Percentiles rank a stretch among this genome's conserved stretches.
phyloP scores from a whole-genome alignment of 1,140 invertebrate species.

The Campoletis sonorensis region DNA sequence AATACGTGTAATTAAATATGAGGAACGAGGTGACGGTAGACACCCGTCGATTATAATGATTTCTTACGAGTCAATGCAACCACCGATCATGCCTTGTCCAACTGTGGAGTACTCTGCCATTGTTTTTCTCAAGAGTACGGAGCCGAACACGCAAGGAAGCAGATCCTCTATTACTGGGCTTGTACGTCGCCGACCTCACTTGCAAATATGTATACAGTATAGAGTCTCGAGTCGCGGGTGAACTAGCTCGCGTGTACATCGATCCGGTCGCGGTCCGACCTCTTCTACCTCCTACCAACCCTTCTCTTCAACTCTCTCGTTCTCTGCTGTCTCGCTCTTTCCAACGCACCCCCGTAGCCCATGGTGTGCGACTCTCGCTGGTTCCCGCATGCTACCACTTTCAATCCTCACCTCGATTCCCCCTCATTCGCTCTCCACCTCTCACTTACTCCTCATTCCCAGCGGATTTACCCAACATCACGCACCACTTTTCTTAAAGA shows the following conservation, averaged over 20 bases:
- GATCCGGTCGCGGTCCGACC: constrained; percentile 43
- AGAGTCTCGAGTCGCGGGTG: constrained; percentile 25
- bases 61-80: constrained; percentile 49
- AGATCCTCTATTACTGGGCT: constrained; percentile 33
- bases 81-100: constrained; percentile 30
- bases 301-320: constrained; percentile 1
- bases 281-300: constrained; percentile 14
- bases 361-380: constrained; percentile 29
- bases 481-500: constrained; percentile 65
- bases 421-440: constrained; percentile 29
- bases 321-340: constrained; percentile 7
- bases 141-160: constrained; percentile 39
- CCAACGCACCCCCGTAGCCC: not conserved
- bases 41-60: constrained; percentile 51
- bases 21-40: constrained; percentile 31
- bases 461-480: constrained; percentile 50
- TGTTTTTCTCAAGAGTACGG: constrained; percentile 18
- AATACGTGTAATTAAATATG: not conserved
- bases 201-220: constrained; percentile 38
- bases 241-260: constrained; percentile 44
- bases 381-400: constrained; percentile 35
- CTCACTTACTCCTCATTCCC: constrained; percentile 40
- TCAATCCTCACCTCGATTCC: constrained; percentile 46
- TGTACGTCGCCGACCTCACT: constrained; percentile 18
- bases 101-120: constrained; percentile 23